Evolutionary conservation across 92 coral and sea anemone species (phyloP).

Genomic region (Scolanthus callimorphus): DNA sequence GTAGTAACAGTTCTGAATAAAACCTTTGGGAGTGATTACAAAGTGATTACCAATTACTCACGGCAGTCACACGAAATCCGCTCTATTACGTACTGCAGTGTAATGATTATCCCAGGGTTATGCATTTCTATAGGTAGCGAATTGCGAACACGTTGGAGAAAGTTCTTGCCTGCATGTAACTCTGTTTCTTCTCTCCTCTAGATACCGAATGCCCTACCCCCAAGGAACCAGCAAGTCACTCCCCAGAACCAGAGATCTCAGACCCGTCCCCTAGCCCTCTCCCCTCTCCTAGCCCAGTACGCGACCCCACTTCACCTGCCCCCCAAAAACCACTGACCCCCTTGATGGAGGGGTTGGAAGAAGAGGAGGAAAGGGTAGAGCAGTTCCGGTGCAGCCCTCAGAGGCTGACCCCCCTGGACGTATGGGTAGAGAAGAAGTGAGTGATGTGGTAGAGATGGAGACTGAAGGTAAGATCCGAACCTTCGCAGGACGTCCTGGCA

Average conservation of each 20-base stretch:
- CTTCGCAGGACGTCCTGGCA: too few species aligned
- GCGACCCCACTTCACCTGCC: not conserved
- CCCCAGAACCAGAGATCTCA: constrained; percentile 5
- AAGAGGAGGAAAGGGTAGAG: constrained; percentile 34
- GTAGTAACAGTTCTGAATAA: too few species aligned
- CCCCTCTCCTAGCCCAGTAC: constrained; percentile 15
- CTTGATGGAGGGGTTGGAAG: constrained; percentile 20
- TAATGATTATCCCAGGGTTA: too few species aligned
- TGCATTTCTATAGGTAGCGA: too few species aligned
- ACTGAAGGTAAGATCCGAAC: too few species aligned
- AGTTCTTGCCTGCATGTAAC: too few species aligned
- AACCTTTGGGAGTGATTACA: too few species aligned
- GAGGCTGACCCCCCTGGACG: constrained; percentile 34
- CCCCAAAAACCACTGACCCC: not conserved
- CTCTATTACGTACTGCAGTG: too few species aligned
- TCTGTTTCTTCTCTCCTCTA: too few species aligned
- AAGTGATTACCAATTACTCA: too few species aligned
- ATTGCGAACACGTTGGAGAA: too few species aligned
- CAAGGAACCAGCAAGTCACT: constrained; percentile 2
- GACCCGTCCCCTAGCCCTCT: constrained; percentile 11
- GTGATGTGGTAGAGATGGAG: constrained; percentile 43
- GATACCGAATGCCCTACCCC: not conserved
- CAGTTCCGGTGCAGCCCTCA: constrained; percentile 28
- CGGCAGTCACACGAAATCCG: too few species aligned
- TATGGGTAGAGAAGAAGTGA: constrained; percentile 62